Evolutionary conservation across 2,888 invertebrate species (phyloP).

Genomic region (Hanleya hanleyi): DNA sequence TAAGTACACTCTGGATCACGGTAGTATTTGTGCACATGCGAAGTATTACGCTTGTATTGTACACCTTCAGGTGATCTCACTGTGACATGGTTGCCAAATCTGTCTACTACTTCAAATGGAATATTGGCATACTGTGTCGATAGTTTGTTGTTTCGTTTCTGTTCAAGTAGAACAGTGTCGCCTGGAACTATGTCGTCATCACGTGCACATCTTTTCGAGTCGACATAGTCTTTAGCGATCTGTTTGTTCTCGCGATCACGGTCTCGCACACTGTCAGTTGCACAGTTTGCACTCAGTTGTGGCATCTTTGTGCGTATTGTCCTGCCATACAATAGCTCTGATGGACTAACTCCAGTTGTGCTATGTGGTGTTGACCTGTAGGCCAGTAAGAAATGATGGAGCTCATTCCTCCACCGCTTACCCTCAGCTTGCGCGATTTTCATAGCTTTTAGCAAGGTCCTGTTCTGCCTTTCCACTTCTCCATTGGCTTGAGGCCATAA

Average conservation of each 20-base stretch:
- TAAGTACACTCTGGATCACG: too few species aligned
- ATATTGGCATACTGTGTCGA: background rate
- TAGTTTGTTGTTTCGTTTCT: background rate
- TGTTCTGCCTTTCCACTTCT: conserved; percentile 28
- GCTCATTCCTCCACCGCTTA: conserved; percentile 18
- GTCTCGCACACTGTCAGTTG: conserved; percentile 9
- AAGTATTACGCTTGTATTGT: background rate
- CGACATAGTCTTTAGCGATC: conserved; percentile 19
- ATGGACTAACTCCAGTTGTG: conserved; percentile 28
- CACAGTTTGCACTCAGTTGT: background rate
- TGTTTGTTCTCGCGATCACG: conserved; percentile 12
- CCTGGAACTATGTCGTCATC: background rate
- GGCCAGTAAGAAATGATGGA: conserved; percentile 17
- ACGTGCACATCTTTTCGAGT: conserved; percentile 12
- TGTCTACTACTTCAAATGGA: background rate
- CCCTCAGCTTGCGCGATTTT: conserved; percentile 25
- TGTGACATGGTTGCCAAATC: background rate
- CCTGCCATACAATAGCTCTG: conserved; percentile 26
- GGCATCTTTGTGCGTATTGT: conserved; percentile 29
- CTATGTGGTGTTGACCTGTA: conserved; percentile 32
- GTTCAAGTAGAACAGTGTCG: background rate
- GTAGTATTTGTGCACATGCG: background rate
- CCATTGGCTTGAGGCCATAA: conserved; percentile 29
- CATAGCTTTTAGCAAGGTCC: conserved; percentile 20
- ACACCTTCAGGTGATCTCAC: background rate